Percentiles rank a stretch among this genome's conserved stretches.
These are phyloP conservation scores for Spermophilus dauricus DNA, from an alignment of 2,113 vertebrate genomes.

Conservation along the genomic window DNA sequence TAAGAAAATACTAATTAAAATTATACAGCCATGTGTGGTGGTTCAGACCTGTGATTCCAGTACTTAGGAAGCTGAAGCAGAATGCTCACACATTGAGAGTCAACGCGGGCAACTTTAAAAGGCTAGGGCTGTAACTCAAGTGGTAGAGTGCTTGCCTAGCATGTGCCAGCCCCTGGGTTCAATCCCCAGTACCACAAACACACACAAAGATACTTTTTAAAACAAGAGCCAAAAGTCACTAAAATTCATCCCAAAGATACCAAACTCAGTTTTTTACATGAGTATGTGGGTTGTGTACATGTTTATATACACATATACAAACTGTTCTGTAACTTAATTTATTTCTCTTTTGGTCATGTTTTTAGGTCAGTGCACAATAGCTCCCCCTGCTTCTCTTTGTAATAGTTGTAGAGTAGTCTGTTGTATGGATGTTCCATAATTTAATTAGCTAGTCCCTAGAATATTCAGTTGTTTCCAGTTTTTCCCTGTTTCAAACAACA, in stretches of 20 bases:
- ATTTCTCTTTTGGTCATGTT: not conserved
- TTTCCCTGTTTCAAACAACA: not conserved
- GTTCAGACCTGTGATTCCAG: no score
- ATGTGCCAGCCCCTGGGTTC: no score
- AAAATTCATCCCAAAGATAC: not conserved
- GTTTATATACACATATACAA: not conserved
- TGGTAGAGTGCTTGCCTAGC: no score
- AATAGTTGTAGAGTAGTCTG: not conserved
- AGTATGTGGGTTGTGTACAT: fast-evolving
- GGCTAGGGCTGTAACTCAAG: no score
- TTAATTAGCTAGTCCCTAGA: not conserved
- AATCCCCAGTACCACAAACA: no score
- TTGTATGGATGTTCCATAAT: not conserved
- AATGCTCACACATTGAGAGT: not conserved
- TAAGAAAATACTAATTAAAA: not conserved
- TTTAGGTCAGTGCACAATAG: not conserved
- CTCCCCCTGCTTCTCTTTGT: not conserved
- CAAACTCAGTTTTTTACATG: not conserved
- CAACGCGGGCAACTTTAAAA: no score
- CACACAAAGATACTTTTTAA: not conserved
- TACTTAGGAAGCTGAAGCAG: not conserved
- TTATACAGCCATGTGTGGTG: not conserved
- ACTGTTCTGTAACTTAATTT: not conserved
- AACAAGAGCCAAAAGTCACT: slow-evolving; percentile 33
- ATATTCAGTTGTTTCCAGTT: not conserved